Evolutionary conservation across 1,140 invertebrate genomes (phyloP).

Genomic region (Leptopilina clavipes): DNA sequence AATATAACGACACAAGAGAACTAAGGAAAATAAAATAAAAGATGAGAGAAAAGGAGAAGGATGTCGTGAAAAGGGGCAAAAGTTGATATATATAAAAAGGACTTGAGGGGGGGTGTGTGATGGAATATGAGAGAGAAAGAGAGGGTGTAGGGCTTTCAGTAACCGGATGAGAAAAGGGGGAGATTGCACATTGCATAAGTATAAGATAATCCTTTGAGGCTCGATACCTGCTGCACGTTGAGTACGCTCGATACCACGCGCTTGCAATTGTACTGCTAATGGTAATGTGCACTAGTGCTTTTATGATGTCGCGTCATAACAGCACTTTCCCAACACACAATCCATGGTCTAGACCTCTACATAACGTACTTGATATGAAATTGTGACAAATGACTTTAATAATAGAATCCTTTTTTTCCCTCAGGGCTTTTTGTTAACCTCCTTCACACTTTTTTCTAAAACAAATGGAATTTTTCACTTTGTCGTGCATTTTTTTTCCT

Average conservation of each 20-base stretch:
- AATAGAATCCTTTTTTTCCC: background rate
- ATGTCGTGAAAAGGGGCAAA: background rate
- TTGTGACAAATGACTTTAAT: background rate
- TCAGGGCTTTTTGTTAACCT: background rate
- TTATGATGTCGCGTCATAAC: conserved; percentile 47
- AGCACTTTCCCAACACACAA: conserved; percentile 11
- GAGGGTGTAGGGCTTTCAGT: conserved; percentile 32
- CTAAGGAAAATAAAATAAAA: background rate
- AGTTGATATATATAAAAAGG: background rate
- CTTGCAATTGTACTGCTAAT: conserved; percentile 48
- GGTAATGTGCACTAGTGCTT: conserved; percentile 53
- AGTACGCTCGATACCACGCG: conserved; percentile 37
- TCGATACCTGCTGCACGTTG: conserved; percentile 48
- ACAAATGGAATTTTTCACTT: background rate
- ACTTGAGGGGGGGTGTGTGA: conserved; percentile 30
- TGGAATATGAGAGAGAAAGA: conserved; percentile 5
- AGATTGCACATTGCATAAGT: conserved; percentile 21
- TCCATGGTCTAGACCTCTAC: conserved; percentile 13
- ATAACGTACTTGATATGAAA: background rate
- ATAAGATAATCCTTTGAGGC: conserved; percentile 58
- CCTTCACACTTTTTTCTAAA: background rate
- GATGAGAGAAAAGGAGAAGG: conserved; percentile 35
- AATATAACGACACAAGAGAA: conserved; percentile 6
- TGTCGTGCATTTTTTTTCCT: no score
- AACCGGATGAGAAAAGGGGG: conserved; percentile 34